Base-by-base conservation (phyloP, 2,113 vertebrate species). In the Oncorhynchus masou region DNA sequence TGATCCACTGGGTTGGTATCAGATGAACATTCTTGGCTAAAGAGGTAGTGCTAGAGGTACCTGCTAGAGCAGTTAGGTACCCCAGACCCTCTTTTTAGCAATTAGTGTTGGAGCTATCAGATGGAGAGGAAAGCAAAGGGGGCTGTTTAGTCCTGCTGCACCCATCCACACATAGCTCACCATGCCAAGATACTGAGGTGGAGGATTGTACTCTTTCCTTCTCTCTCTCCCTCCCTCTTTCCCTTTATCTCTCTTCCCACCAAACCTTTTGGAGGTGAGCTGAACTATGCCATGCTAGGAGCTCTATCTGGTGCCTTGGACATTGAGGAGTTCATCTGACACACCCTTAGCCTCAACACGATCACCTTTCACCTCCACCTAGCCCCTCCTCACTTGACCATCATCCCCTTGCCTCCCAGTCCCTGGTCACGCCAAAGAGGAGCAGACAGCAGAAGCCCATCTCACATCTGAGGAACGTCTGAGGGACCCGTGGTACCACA, bases 31-130 rank as follows among this genome's bases (percentile, higher is more conserved):
- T 68, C 76, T 64, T 51, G 51, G 76, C 65, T 73, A 65, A 75
- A 80, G 71, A 78, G 84, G 77, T 73, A 79, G 85, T 67, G 70
- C 22, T 19, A 45, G 34, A 34, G 45, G 27, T 27, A 27, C 27
- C 27, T 27, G 27, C 27, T 27, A 27, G 27, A 27, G 27, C 27
- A 27, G 27, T 27, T 27, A 27, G 27, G 27, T 27, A 75, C 77
- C 83, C 79, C 84, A 88, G 80, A 89, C 80, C 82, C 86, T 91
- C 83, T 86, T 89, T 27, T 27, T 27, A 78, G 70, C 70, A 59
- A 80, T 74, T 74, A 73, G 76, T 81, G 45, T 71, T 81, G 79
- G 85, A 80, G 81, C 81, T 79, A 81, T 87, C 85, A 83, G 87
- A 83, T 83, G 86, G 49, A 88, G 83, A 84, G 71, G 79, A 82